Base-by-base conservation (phyloP, 1,140 invertebrate species). In the Maconellicoccus hirsutus region DNA sequence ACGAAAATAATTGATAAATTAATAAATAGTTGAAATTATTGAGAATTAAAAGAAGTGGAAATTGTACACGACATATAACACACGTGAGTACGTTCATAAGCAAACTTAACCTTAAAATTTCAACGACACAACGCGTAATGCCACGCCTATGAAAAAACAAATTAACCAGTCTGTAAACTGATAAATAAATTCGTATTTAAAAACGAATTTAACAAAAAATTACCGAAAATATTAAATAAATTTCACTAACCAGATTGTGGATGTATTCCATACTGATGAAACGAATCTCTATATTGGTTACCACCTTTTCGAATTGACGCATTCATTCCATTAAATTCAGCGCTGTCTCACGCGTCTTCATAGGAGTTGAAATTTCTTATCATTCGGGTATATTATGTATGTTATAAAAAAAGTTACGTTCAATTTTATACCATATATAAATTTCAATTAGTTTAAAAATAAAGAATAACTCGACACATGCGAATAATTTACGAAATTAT, bases 61-160 rank as follows among this genome's bases (percentile, higher is more conserved):
- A 66, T 23, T 16, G 52, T 66, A 66, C 61, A 66, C 61, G 61
- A 66, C 61, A 25, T 23, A 66, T 23, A 66, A 66, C 61, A 66
- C 61, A 66, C 61, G 61, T 66, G 61, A 66, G 61, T 66, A 66
- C 25, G 61, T 66, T 66, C 61, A 26, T 25, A 66, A 10, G 61
- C 25, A 66, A 66, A 66, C 61, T 66, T 66, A 66, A 66, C 61
- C 61, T 66, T 66, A 66, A 66, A 66, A 66, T 66, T 66, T 66
- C 61, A 66, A 66, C 61, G 61, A 66, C 25, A 25, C 22, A 6
- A 26, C 8, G 61, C 61, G 61, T 26, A 66, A 66, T 66, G 61
- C 61, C 61, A 66, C 61, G 61, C 61, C 61, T 66, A 66, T 66
- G 25, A 23, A 66, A 66, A 66, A n/a, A 12, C 21, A 25, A 25